A percentile compares a stretch with the other conserved stretches of the same genome.
These are phyloP conservation scores for Protobothrops flavoviridis DNA, from an alignment of 2,113 vertebrate species.

Conservation along the genomic window DNA sequence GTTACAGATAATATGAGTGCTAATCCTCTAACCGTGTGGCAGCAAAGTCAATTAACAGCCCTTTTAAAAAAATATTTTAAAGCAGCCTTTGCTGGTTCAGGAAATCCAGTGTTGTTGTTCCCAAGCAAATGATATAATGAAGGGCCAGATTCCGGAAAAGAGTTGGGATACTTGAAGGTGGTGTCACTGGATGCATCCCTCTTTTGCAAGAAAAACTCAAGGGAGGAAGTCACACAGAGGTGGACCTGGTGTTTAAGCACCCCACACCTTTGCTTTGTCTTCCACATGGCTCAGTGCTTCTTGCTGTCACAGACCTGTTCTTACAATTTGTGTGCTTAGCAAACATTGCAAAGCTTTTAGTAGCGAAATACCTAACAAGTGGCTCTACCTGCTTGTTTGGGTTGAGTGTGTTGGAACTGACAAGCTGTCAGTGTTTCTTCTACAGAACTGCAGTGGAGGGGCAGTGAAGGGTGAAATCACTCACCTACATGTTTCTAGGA, in stretches of 20 bases:
- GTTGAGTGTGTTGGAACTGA: conserved; percentile 1
- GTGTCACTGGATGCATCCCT: background rate
- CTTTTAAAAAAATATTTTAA: background rate
- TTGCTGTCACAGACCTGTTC: conserved; percentile 5
- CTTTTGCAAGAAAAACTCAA: background rate
- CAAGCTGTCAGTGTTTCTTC: background rate
- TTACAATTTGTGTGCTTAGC: background rate
- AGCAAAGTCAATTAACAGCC: background rate
- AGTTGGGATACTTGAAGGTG: background rate
- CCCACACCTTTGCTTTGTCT: background rate
- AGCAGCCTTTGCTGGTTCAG: background rate
- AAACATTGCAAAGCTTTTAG: background rate
- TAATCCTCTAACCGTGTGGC: no score
- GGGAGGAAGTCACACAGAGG: no score
- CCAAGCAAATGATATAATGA: background rate
- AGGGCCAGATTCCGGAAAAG: background rate
- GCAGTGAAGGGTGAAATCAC: background rate
- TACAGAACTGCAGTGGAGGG: background rate
- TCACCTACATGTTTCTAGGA: fast-evolving
- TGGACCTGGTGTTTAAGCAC: background rate
- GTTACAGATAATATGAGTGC: background rate
- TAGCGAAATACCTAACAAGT: background rate
- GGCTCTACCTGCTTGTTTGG: background rate
- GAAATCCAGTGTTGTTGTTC: background rate
- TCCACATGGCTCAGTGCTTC: background rate